These are phyloP conservation scores for Drosophila siamana DNA, from an alignment of 2,888 invertebrate species.

Conservation along the genomic window DNA sequence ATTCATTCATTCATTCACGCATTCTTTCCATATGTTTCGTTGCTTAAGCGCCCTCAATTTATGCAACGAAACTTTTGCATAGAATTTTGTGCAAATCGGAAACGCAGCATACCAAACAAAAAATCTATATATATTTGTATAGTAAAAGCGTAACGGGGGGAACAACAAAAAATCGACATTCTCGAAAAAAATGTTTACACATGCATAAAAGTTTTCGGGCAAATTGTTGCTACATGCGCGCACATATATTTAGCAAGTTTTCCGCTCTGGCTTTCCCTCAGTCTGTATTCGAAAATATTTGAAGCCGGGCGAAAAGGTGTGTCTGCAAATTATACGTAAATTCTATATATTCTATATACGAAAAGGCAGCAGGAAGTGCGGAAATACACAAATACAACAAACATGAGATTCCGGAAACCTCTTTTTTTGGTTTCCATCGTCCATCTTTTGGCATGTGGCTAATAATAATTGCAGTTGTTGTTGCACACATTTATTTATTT, in stretches of 20 bases:
- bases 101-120: constrained; percentile 28
- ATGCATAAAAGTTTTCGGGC: constrained; percentile 48
- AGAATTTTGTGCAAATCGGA: constrained; percentile 20
- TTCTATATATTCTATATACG: no score
- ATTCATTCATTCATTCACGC: not conserved
- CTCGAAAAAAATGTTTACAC: constrained; percentile 40
- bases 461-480: constrained; percentile 45
- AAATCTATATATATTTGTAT: not conserved
- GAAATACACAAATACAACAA: constrained; percentile 40
- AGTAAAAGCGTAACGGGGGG: no score
- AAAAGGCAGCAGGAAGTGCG: constrained; percentile 40
- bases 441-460: constrained; percentile 15
- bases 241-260: constrained; percentile 3
- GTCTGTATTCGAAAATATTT: constrained; percentile 34
- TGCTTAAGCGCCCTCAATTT: constrained; percentile 32
- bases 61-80: constrained; percentile 32
- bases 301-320: constrained; percentile 27
- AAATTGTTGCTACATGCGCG: constrained; percentile 31
- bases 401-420: constrained; percentile 34
- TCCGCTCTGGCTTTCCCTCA: not conserved
- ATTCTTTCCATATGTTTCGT: constrained; percentile 15
- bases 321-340: constrained; percentile 30
- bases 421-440: constrained; percentile 26
- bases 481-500: not conserved
- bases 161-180: constrained; percentile 8